These are phyloP conservation scores for Sclerurus mexicanus DNA, from an alignment of 2,113 vertebrate species.

Conservation along the genomic window DNA sequence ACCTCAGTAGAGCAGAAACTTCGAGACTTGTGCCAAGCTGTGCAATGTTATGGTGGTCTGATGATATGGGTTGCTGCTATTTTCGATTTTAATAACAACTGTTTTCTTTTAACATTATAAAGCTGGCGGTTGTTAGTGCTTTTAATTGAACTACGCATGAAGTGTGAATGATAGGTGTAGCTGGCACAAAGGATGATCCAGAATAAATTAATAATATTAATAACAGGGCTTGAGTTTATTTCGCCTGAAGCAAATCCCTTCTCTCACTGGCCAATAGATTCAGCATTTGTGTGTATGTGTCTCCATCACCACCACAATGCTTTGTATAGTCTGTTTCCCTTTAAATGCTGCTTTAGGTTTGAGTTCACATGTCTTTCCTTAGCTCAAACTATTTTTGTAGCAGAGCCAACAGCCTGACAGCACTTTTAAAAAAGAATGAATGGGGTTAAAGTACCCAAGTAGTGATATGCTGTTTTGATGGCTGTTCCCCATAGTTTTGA, in stretches of 20 bases:
- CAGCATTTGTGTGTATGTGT: not conserved
- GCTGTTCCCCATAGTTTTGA: slow-evolving; percentile 14
- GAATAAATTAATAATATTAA: slow-evolving; percentile 41
- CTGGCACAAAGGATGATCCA: slow-evolving; percentile 18
- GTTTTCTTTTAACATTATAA: slow-evolving; percentile 66
- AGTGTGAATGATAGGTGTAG: slow-evolving; percentile 56
- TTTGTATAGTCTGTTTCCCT: slow-evolving; percentile 49
- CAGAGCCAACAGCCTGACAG: slow-evolving; percentile 52
- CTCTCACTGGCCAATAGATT: not conserved
- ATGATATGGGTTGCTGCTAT: slow-evolving; percentile 65
- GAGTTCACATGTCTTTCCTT: slow-evolving; percentile 57
- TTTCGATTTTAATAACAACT: slow-evolving; percentile 75
- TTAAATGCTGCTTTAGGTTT: slow-evolving; percentile 55
- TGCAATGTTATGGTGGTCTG: slow-evolving; percentile 70
- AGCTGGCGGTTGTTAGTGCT: slow-evolving; percentile 44
- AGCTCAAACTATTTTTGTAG: slow-evolving; percentile 53
- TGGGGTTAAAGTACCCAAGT: slow-evolving; percentile 31
- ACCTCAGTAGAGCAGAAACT: slow-evolving; percentile 63
- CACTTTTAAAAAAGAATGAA: slow-evolving; percentile 46
- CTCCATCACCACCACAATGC: slow-evolving; percentile 28
- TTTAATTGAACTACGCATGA: slow-evolving; percentile 52
- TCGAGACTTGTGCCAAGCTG: slow-evolving; percentile 71
- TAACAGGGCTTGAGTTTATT: not conserved
- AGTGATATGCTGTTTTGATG: not conserved
- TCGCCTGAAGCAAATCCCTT: not conserved